Percentiles rank a stretch among this genome's conserved stretches.
These are phyloP conservation scores for Drosophila subobscura DNA, from an alignment of 1,140 invertebrate genomes.

Conservation along the genomic window DNA sequence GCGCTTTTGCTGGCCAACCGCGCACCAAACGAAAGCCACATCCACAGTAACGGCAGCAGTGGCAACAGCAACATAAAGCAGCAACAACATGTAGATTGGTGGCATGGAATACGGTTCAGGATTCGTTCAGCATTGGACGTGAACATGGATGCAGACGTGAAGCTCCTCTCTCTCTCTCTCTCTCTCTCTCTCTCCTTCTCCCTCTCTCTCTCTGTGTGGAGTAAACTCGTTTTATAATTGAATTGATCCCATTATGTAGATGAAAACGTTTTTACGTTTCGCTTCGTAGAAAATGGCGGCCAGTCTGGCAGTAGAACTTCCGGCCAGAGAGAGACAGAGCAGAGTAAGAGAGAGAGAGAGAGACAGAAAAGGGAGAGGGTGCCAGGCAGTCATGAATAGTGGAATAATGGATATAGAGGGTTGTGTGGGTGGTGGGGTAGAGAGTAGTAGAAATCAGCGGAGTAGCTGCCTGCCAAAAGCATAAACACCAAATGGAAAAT, in stretches of 20 bases:
- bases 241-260: constrained; percentile 81
- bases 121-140: constrained; percentile 47
- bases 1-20: constrained; percentile 53
- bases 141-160: constrained; percentile 11
- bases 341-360: constrained; percentile 6
- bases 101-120: constrained; percentile 44
- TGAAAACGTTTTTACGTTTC: constrained; percentile 76
- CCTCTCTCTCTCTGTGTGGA: constrained; percentile 14
- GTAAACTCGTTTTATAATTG: constrained; percentile 78
- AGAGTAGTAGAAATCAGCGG: background rate
- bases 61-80: constrained; percentile 7
- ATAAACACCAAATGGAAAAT: constrained; percentile 70
- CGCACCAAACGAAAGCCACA: constrained; percentile 43
- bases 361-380: background rate
- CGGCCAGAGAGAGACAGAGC: constrained; percentile 28
- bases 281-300: constrained; percentile 71
- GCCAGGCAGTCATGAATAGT: background rate
- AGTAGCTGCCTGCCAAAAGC: constrained; percentile 49
- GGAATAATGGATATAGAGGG: constrained; percentile 2
- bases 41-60: constrained; percentile 15
- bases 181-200: no score
- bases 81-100: constrained; percentile 38
- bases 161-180: background rate
- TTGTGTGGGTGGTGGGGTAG: background rate
- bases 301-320: constrained; percentile 61